These are phyloP conservation scores for Sylvia atricapilla DNA, from an alignment of 2,113 vertebrate species.

Conservation along the genomic window DNA sequence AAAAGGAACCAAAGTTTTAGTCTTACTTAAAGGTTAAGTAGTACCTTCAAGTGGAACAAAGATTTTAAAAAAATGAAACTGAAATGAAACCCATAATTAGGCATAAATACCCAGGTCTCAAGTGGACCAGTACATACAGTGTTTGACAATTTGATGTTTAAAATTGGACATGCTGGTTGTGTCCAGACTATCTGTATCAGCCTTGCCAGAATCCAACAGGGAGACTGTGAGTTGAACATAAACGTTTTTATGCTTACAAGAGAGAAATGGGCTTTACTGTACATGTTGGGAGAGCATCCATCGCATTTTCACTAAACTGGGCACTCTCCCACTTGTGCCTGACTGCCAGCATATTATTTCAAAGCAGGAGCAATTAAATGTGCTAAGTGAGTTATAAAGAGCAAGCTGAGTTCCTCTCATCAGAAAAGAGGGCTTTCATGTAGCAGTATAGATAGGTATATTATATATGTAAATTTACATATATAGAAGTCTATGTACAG, in stretches of 20 bases:
- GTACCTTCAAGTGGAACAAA: background rate
- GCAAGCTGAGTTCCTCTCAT: background rate
- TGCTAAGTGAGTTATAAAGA: background rate
- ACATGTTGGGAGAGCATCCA: background rate
- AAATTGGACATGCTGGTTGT: background rate
- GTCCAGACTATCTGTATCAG: background rate
- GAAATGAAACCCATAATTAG: background rate
- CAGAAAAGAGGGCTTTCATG: background rate
- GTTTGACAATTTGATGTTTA: background rate
- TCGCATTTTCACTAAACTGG: background rate
- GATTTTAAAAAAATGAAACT: background rate
- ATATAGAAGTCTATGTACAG: background rate
- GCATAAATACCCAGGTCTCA: background rate
- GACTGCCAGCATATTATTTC: fast-evolving
- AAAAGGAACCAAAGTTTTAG: background rate
- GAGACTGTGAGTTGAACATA: background rate
- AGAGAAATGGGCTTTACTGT: background rate
- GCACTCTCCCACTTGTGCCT: background rate
- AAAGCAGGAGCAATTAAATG: background rate
- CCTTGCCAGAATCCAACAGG: background rate
- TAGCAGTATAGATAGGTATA: background rate
- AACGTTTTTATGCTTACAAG: background rate
- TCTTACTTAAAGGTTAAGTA: background rate
- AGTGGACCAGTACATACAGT: background rate
- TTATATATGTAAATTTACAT: background rate